Percentiles rank a stretch among this genome's conserved stretches.
Evolutionary conservation across 1,140 invertebrate genomes (phyloP).

Genomic region (Calephelis nemesis): DNA sequence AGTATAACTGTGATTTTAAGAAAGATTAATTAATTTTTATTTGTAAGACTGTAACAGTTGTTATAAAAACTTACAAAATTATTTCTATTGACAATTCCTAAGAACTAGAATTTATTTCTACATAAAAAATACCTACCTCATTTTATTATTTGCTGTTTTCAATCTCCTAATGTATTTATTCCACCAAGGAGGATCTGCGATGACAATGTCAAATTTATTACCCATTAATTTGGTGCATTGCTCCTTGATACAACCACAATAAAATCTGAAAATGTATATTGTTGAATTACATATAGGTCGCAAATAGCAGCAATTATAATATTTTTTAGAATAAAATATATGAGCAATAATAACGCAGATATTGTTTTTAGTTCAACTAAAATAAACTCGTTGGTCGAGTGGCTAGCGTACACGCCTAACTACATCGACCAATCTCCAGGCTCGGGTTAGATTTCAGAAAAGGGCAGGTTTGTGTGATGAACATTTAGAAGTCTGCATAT

Average conservation of each 20-base stretch:
- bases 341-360: too few relatives aligned
- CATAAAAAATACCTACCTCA: conserved; percentile 73
- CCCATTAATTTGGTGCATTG: conserved; percentile 52
- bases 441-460: too few relatives aligned
- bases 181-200: conserved; percentile 96
- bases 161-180: conserved; percentile 93
- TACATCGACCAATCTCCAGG: too few relatives aligned
- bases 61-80: too few relatives aligned
- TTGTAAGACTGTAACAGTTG: too few relatives aligned
- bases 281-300: not conserved
- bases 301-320: not conserved
- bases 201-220: conserved; percentile 86
- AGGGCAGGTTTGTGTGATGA: too few relatives aligned
- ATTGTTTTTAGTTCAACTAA: too few relatives aligned
- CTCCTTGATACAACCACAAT: conserved; percentile 61
- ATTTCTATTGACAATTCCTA: not conserved
- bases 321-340: not conserved
- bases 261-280: conserved; percentile 51
- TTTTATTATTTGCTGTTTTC: conserved; percentile 81
- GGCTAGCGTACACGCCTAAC: too few relatives aligned
- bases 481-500: too few relatives aligned
- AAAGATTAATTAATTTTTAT: too few relatives aligned
- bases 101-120: not conserved
- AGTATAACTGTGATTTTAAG: too few relatives aligned
- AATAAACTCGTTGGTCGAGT: too few relatives aligned